These are phyloP conservation scores for Saccostrea echinata DNA, from an alignment of 1,140 invertebrate species.

Conservation along the genomic window DNA sequence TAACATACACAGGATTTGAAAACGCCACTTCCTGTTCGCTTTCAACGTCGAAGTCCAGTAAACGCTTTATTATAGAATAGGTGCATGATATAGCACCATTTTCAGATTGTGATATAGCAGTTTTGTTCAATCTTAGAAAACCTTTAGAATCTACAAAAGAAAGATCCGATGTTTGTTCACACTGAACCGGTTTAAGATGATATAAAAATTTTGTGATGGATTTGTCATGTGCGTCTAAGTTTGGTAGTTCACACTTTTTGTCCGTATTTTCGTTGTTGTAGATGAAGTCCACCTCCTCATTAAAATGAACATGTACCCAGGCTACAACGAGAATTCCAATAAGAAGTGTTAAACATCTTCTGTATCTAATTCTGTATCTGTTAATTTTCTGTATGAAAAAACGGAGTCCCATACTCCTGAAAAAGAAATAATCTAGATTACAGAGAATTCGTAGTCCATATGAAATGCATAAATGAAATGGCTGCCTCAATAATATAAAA, in stretches of 20 bases:
- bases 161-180: slow-evolving; percentile 81
- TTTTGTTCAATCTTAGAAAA: slow-evolving; percentile 70
- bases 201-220: slow-evolving; percentile 84
- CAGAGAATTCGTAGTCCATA: too few species aligned
- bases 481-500: too few species aligned
- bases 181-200: slow-evolving; percentile 83
- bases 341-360: neutral
- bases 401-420: neutral
- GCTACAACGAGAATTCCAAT: neutral
- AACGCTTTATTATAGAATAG: slow-evolving; percentile 50
- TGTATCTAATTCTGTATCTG: neutral
- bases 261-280: slow-evolving; percentile 55
- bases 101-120: slow-evolving; percentile 63
- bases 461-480: too few species aligned
- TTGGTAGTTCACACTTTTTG: slow-evolving; percentile 88
- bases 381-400: too few species aligned
- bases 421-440: neutral
- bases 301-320: neutral
- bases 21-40: slow-evolving; percentile 70
- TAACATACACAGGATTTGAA: slow-evolving; percentile 64
- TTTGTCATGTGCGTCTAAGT: slow-evolving; percentile 86
- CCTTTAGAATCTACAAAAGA: slow-evolving; percentile 71
- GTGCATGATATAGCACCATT: slow-evolving; percentile 74
- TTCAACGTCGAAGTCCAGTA: slow-evolving; percentile 67
- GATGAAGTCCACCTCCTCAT: slow-evolving; percentile 29